Evolutionary conservation across 2,888 invertebrate genomes (phyloP), one percentile per base, ranked within the genome.

Genomic region (Limnephilus marmoratus): DNA sequence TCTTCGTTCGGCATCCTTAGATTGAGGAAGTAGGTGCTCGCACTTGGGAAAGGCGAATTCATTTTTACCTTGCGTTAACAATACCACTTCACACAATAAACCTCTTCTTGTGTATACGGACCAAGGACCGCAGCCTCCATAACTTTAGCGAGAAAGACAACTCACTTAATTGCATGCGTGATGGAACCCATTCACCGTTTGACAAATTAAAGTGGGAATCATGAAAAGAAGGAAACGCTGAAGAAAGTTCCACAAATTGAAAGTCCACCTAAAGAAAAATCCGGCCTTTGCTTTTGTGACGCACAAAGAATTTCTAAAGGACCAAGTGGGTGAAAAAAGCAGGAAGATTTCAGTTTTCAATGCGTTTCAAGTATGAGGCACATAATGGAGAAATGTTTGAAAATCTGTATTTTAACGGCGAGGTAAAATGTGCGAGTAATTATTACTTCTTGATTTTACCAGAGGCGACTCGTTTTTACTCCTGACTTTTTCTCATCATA

Each of bases 151-250:
- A 53, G 83, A 86, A 81, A 85, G 89, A 89, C 91, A 91, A 89
- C 83, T 83, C 83, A 83, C 90, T 90, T 92, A 92, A 92, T 92
- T 90, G 92, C 90, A 90, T 92, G 90, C 90, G 85, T 81, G 90
- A 92, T 80, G 81, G 85, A 90, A 90, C 68, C 92, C 83, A 92
- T 92, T 92, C 92, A 92, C 86, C 41, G 87, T 81, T 92, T 92
- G 92, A 92, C 92, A 92, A 92, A 92, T 92, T 92, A 90, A 92
- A 90, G 86, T 90, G 91, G 49, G 81, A 81, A 81, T 29, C 29
- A 81, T 31, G 81, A 81, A 81, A 81, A 81, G 29, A 81, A 81
- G 81, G 29, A 31, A 81, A 29, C 49, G 49, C 49, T 15, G 24
- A 81, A 24, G 29, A 81, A 81, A 68, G 53, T 68, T 18, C 53